Evolutionary conservation across 2,113 vertebrate species (phyloP), one percentile per base, ranked within the genome.

Genomic region (Pelmatolapia mariae): DNA sequence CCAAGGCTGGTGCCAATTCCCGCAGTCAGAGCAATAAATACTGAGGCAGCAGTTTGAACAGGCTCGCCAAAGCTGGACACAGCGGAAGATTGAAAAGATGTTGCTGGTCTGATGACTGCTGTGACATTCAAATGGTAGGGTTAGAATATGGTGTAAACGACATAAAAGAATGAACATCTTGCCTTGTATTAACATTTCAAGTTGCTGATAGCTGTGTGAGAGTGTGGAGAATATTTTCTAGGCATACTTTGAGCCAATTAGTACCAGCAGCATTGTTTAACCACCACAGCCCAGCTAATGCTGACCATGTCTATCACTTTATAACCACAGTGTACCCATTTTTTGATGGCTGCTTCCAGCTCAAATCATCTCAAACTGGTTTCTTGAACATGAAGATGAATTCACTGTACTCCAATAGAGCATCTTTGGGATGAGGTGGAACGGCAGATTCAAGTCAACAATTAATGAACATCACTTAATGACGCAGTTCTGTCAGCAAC

Each of bases 1-100:
- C 52, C 52, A 53, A 54, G n/a, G 52, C 0, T 54, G 0, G 52
- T 0, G 53, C 53, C 53, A 54, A 12, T 3, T 54, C 1, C 0
- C 3, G 0, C 1, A 54, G 53, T 54, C 0, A 54, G 10, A 54
- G 53, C 53, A 4, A 54, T n/a, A 54, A 54, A 54, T 54, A 54
- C 53, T 54, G 53, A 54, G n/a, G 53, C n/a, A 54, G 53, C 53
- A 1, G 53, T 54, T 54, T 54, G n/a, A 22, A 54, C 53, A 54
- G 0, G 53, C 53, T 54, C 2, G 52, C 2, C 52, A 54, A 54
- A 52, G 4, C 50, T 52, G 8, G 50, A 52, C 50, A 54, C 52
- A 54, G n/a, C n/a, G 0, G 52, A 54, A 54, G 52, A 54, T 54
- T 54, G 5, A 54, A 54, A 54, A 54, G 52, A 54, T 54, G n/a